These are phyloP conservation scores for Habroteleia sp. DNA, from an alignment of 2,888 invertebrate genomes.

Conservation along the genomic window DNA sequence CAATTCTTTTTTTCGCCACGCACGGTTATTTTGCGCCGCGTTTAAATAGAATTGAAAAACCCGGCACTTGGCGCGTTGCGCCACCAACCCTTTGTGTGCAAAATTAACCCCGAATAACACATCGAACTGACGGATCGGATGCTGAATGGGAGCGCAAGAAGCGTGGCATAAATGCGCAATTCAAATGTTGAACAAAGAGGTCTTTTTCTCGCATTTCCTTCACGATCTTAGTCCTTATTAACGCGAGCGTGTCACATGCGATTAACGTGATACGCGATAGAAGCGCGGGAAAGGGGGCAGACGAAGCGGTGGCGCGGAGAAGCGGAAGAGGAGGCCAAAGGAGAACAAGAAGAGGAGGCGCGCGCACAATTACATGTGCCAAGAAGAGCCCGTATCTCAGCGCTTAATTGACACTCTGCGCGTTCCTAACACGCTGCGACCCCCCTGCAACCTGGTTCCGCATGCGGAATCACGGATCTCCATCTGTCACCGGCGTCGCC, in stretches of 20 bases:
- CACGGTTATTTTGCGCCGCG: too few species aligned
- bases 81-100: too few species aligned
- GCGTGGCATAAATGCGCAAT: constrained; percentile 10
- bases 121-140: too few species aligned
- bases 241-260: constrained; percentile 55
- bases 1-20: too few species aligned
- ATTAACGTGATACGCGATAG: constrained; percentile 58
- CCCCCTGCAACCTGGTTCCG: constrained; percentile 72
- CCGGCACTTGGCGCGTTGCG: too few species aligned
- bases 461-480: constrained; percentile 76
- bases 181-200: constrained; percentile 41
- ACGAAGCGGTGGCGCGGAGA: neutral
- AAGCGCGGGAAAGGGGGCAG: constrained; percentile 18
- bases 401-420: constrained; percentile 81
- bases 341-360: constrained; percentile 12
- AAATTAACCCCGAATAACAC: too few species aligned
- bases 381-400: constrained; percentile 80
- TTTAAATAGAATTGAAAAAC: too few species aligned
- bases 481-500: constrained; percentile 74
- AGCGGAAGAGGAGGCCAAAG: neutral
- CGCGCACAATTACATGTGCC: constrained; percentile 73
- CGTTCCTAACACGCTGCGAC: constrained; percentile 80
- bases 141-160: too few species aligned
- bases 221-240: constrained; percentile 58
- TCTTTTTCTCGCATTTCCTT: constrained; percentile 34